Conservation (phyloP, 1,140 invertebrate species). For the Probaryconus sp. region DNA sequence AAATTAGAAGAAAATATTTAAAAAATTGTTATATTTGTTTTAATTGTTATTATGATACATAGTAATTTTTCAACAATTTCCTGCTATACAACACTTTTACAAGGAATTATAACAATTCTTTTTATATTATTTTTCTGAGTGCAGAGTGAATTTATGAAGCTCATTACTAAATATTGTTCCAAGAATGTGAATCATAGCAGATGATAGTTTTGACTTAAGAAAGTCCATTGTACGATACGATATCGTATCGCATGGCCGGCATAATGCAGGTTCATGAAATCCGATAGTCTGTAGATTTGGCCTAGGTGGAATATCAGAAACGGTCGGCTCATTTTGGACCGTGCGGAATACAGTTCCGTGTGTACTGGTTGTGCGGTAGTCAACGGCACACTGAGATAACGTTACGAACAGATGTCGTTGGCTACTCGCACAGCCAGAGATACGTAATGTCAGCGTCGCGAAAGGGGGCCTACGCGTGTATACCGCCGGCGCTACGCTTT, state of each 20-base stretch:
- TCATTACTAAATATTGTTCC: slow-evolving; percentile 6
- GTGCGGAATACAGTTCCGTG: too few relatives aligned
- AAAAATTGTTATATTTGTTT: too few relatives aligned
- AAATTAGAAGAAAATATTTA: too few relatives aligned
- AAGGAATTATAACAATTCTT: too few relatives aligned
- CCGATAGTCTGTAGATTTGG: slow-evolving; percentile 64
- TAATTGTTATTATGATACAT: too few relatives aligned
- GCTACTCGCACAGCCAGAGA: slow-evolving; percentile 32
- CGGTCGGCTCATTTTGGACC: slow-evolving; percentile 17
- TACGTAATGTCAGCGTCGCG: slow-evolving; percentile 33
- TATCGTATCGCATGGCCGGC: slow-evolving; percentile 1
- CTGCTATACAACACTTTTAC: too few relatives aligned
- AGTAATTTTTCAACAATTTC: too few relatives aligned
- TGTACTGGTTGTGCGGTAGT: too few relatives aligned
- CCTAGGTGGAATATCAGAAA: slow-evolving; percentile 8
- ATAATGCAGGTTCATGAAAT: slow-evolving; percentile 47
- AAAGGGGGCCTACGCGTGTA: slow-evolving; percentile 42
- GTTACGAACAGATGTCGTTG: slow-evolving; percentile 73
- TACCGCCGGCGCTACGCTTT: not conserved
- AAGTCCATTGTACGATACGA: not conserved
- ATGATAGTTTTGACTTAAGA: not conserved
- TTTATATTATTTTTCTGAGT: too few relatives aligned
- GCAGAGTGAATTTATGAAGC: too few relatives aligned
- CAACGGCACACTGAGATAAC: slow-evolving; percentile 66
- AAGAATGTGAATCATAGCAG: slow-evolving; percentile 1